Percentiles rank a stretch among this genome's conserved stretches.
These are phyloP conservation scores for Sitta carolinensis DNA, from an alignment of 2,797 vertebrate species.

Conservation along the genomic window DNA sequence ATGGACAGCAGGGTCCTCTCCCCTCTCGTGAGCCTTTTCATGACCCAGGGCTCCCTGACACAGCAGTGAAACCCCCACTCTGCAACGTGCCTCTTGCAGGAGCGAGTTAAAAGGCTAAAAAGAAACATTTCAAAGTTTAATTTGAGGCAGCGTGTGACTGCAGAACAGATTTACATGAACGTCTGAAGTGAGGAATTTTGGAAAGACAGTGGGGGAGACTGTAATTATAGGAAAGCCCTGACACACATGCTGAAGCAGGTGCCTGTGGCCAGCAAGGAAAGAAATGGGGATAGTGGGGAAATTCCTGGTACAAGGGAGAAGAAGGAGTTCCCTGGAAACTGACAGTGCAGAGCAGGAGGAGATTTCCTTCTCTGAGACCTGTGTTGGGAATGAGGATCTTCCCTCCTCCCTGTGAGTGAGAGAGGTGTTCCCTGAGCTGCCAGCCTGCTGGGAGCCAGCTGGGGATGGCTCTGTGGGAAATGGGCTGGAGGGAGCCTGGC, in stretches of 20 bases:
- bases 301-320: background rate
- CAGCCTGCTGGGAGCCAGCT: background rate
- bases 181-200: background rate
- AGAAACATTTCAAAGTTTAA: background rate
- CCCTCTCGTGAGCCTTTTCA: fast-evolving
- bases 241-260: slow-evolving; percentile 4
- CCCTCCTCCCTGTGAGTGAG: background rate
- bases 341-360: background rate
- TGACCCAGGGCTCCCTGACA: background rate
- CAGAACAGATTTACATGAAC: background rate
- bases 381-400: background rate
- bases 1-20: background rate
- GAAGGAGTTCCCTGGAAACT: background rate
- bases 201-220: background rate
- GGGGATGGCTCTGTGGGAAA: background rate
- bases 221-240: background rate
- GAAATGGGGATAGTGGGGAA: background rate
- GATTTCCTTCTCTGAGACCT: background rate
- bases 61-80: background rate
- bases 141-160: background rate
- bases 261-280: background rate
- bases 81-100: background rate
- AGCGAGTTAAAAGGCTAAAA: background rate
- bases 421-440: background rate
- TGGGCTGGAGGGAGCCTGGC: background rate